Evolutionary conservation across 30 jellyfish, hydroid and myxozoan species (phyloP).

Genomic region (Clytia hemisphaerica): DNA sequence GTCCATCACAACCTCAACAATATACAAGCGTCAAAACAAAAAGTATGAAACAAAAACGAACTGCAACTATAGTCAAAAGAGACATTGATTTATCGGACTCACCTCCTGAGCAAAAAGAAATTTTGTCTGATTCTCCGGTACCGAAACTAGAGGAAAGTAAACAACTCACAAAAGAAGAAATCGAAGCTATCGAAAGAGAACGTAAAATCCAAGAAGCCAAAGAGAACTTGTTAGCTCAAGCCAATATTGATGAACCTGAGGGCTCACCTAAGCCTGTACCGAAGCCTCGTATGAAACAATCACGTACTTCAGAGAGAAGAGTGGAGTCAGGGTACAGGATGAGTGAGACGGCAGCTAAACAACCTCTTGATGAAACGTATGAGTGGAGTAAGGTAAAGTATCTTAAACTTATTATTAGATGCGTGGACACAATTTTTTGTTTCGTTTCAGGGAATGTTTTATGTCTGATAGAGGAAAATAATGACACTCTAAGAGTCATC

Average conservation of each 20-base stretch:
- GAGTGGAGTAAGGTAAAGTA: conserved; percentile 94
- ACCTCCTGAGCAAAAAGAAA: too few relatives aligned
- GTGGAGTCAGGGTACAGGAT: conserved; percentile 18
- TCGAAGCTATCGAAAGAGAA: background rate
- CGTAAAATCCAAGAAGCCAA: background rate
- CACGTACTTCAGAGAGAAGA: conserved; percentile 14
- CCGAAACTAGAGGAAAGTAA: background rate
- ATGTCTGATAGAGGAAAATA: too few relatives aligned
- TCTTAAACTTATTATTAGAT: background rate
- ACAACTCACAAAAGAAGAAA: background rate
- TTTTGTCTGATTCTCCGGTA: too few relatives aligned
- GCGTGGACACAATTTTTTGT: background rate
- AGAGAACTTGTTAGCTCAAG: background rate
- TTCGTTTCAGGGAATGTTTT: background rate
- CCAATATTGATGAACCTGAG: background rate
- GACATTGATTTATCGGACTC: too few relatives aligned
- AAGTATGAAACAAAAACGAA: conserved; percentile 67
- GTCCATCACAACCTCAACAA: conserved; percentile 5
- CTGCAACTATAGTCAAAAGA: conserved; percentile 7
- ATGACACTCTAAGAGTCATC: too few relatives aligned
- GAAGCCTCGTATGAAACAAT: conserved; percentile 13
- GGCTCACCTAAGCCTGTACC: background rate
- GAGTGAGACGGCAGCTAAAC: conserved; percentile 21
- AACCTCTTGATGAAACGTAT: conserved; percentile 62
- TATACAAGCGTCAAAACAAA: conserved; percentile 17